Evolutionary conservation across 2,797 vertebrate species (phyloP), one percentile per base, ranked within the genome.

Genomic region (Nannoperca obscura): DNA sequence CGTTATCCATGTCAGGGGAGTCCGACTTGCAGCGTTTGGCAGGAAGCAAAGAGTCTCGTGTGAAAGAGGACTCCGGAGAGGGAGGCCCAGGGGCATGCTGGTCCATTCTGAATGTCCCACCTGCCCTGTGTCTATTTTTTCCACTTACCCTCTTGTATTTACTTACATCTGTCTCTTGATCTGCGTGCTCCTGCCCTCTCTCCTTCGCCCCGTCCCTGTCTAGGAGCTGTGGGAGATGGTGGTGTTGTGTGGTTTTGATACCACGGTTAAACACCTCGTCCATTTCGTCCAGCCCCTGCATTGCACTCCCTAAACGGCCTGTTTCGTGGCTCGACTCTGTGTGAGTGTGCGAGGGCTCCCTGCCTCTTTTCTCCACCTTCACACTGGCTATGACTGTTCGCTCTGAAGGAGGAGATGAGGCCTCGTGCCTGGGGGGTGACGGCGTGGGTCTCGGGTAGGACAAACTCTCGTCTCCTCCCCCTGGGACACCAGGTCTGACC

Each of bases 1-100:
- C 97, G 19, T 98, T 97, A 92, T 98, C 98, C 95, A 98, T 96
- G 38, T 98, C 97, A 0, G 96, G 96, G 0, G 96, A 96, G 79
- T 98, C 97, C 0, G 96, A 97, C 88, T 98, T 97, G 42, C 96
- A 95, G 74, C 97, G 94, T 69, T 99, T 99, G 82, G 96, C 91
- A 42, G 97, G 96, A 79, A 97, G 92, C 3, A 95, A 89, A 9
- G 95, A 94, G 88, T 98, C 97, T 94, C 97, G 95, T 7, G 91
- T 17, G 32, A 93, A 94, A 55, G 94, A 93, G 14, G 94, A 81
- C 78, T 95, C 93, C 0, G 92, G 78, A 7, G 95, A 94, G 2
- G 95, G 95, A 3, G 94, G 95, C 38, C 95, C 95, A 1, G 95
- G 94, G 27, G 95, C 94, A 36, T 95, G 95, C 86, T 95, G 95